Evolutionary conservation across 2,888 invertebrate genomes (phyloP).

Genomic region (Sussaba pulchella): DNA sequence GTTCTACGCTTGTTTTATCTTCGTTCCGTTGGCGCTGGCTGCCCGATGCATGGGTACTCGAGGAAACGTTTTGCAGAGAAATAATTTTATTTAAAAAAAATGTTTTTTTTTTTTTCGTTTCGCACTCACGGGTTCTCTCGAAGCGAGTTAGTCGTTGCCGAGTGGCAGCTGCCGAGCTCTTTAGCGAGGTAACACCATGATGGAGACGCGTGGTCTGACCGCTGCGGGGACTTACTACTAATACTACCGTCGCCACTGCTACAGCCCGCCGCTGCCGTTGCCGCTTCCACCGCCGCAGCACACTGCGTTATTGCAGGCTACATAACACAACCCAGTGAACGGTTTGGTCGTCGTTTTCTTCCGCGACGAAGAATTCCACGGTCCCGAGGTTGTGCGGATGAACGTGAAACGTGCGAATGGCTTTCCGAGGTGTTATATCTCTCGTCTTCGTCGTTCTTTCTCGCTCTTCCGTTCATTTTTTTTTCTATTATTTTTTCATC

Average conservation of each 20-base stretch:
- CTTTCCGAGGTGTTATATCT: conserved; percentile 52
- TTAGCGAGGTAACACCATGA: conserved; percentile 59
- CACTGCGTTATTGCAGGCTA: not conserved
- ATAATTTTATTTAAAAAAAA: not conserved
- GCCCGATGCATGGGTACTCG: conserved; percentile 41
- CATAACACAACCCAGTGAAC: conserved; percentile 3
- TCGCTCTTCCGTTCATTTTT: conserved; percentile 1
- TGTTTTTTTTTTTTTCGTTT: conserved; percentile 17
- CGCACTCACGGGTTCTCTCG: conserved; percentile 40
- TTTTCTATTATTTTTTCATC: not conserved
- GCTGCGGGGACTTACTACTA: conserved; percentile 51
- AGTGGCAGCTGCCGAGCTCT: conserved; percentile 43
- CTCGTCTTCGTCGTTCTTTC: conserved; percentile 10
- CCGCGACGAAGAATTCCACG: conserved; percentile 36
- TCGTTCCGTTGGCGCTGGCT: not conserved
- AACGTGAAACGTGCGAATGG: conserved; percentile 62
- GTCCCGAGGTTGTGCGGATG: conserved; percentile 33
- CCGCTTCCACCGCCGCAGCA: too few species aligned
- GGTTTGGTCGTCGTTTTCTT: conserved; percentile 15
- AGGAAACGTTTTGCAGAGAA: conserved; percentile 51
- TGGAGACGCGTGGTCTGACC: conserved; percentile 61
- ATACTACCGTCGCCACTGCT: not conserved
- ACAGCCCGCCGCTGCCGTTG: not conserved
- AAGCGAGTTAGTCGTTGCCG: conserved; percentile 50
- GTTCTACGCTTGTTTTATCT: too few species aligned